A percentile compares a stretch with the other conserved stretches of the same genome.
phyloP scores from a whole-genome alignment of 2,888 invertebrate species.

The Dastarcus helophoroides region DNA sequence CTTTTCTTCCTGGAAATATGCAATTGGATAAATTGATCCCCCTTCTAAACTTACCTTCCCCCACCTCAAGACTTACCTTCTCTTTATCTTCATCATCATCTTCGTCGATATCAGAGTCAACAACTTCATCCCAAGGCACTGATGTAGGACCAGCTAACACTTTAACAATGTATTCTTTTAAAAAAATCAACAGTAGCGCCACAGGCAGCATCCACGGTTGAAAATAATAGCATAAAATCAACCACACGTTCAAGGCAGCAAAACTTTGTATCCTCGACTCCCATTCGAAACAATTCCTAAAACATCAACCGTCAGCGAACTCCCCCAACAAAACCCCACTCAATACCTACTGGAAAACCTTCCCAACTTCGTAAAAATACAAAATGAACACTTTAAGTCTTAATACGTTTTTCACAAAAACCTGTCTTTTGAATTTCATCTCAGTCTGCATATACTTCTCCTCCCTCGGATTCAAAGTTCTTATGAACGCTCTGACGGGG shows the following conservation, averaged over 20 bases:
- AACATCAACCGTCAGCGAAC: background rate
- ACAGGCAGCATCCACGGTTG: slow-evolving; percentile 92
- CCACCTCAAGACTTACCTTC: slow-evolving; percentile 43
- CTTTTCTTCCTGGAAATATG: slow-evolving; percentile 67
- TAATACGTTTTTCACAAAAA: slow-evolving; percentile 89
- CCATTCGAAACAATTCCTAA: slow-evolving; percentile 93
- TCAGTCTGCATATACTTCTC: slow-evolving; percentile 92
- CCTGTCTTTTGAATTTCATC: slow-evolving; percentile 87
- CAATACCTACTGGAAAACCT: slow-evolving; percentile 74
- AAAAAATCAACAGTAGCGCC: slow-evolving; percentile 66
- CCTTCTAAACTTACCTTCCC: slow-evolving; percentile 10
- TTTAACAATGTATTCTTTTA: slow-evolving; percentile 57
- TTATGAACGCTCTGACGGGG: slow-evolving; percentile 79
- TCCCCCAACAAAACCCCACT: background rate
- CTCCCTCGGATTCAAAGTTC: slow-evolving; percentile 91
- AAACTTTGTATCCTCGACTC: slow-evolving; percentile 79
- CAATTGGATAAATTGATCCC: slow-evolving; percentile 1
- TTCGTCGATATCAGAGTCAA: slow-evolving; percentile 51
- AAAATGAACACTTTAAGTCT: slow-evolving; percentile 81
- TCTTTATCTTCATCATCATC: slow-evolving; percentile 89
- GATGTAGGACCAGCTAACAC: slow-evolving; percentile 29
- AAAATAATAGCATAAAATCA: slow-evolving; percentile 85
- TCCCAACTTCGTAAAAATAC: slow-evolving; percentile 79
- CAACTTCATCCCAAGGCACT: slow-evolving; percentile 35
- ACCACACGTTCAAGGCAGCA: slow-evolving; percentile 72